These are phyloP conservation scores for Timema podura DNA, from an alignment of 2,888 invertebrate genomes.

Conservation along the genomic window DNA sequence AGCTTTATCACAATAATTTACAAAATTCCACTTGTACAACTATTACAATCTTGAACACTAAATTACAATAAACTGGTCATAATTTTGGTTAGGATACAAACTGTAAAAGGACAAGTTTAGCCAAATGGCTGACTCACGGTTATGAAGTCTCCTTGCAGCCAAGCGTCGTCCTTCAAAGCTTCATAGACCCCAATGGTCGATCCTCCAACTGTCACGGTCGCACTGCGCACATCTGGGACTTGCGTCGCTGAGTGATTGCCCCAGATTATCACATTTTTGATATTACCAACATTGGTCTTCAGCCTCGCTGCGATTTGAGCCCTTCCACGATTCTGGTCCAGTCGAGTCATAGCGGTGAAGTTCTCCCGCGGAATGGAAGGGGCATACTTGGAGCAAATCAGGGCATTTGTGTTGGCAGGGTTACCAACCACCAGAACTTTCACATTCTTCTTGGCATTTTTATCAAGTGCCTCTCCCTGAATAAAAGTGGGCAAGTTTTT, in stretches of 20 bases:
- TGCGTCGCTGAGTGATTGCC: constrained; percentile 99
- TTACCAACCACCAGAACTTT: constrained; percentile 98
- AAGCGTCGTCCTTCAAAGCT: constrained; percentile 76
- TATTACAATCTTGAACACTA: too few species aligned
- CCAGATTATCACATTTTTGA: constrained; percentile 95
- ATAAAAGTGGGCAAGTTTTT: constrained; percentile 24
- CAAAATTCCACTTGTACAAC: too few species aligned
- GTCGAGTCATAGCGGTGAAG: constrained; percentile 95
- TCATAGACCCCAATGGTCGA: constrained; percentile 58
- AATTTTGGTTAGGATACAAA: too few species aligned
- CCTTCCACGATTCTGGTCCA: constrained; percentile 96
- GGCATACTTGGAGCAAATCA: constrained; percentile 92
- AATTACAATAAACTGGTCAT: neutral
- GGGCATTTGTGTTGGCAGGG: constrained; percentile 98
- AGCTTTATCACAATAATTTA: too few species aligned
- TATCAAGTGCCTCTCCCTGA: constrained; percentile 83
- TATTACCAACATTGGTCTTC: constrained; percentile 62
- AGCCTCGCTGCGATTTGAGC: constrained; percentile 78
- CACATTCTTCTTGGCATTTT: constrained; percentile 84
- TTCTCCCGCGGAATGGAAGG: constrained; percentile 94
- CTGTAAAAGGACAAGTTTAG: neutral
- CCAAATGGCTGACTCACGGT: constrained; percentile 44
- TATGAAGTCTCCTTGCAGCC: constrained; percentile 77
- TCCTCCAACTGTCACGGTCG: constrained; percentile 56
- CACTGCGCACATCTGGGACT: constrained; percentile 88